These are phyloP conservation scores for Metellina segmentata DNA, from an alignment of 2,888 invertebrate genomes.

Conservation along the genomic window DNA sequence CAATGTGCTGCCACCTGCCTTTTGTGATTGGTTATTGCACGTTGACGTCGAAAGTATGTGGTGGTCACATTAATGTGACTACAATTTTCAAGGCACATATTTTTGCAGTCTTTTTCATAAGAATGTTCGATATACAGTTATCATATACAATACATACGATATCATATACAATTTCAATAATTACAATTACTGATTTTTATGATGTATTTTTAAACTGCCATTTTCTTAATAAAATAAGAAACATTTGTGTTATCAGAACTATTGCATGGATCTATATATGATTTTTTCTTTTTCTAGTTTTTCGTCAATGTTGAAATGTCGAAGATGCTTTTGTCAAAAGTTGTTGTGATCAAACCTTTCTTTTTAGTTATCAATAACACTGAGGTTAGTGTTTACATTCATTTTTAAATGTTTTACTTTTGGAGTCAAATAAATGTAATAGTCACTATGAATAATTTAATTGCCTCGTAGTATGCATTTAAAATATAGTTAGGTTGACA, in stretches of 20 bases:
- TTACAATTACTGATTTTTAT: not conserved
- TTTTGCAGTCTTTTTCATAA: not conserved
- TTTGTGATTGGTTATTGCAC: too few relatives aligned
- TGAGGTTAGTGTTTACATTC: constrained; percentile 79
- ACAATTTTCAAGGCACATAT: too few relatives aligned
- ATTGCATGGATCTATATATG: not conserved
- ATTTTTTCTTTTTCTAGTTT: constrained; percentile 81
- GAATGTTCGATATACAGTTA: not conserved
- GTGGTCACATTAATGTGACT: too few relatives aligned
- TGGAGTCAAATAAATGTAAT: too few relatives aligned
- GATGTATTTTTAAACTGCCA: not conserved
- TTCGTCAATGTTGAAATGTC: constrained; percentile 87
- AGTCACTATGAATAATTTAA: not conserved
- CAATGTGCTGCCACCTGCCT: too few relatives aligned
- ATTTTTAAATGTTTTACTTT: not conserved
- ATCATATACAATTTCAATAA: not conserved
- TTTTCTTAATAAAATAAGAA: too few relatives aligned
- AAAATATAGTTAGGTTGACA: too few relatives aligned
- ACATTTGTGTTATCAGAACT: not conserved
- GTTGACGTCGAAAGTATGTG: too few relatives aligned
- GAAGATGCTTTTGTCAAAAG: constrained; percentile 88
- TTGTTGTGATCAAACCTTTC: constrained; percentile 89
- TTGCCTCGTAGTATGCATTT: too few relatives aligned
- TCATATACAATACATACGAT: not conserved
- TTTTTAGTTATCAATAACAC: constrained; percentile 89